Evolutionary conservation across 2,113 vertebrate genomes (phyloP), one percentile per base, ranked within the genome.

Genomic region (Neotragus moschatus): DNA sequence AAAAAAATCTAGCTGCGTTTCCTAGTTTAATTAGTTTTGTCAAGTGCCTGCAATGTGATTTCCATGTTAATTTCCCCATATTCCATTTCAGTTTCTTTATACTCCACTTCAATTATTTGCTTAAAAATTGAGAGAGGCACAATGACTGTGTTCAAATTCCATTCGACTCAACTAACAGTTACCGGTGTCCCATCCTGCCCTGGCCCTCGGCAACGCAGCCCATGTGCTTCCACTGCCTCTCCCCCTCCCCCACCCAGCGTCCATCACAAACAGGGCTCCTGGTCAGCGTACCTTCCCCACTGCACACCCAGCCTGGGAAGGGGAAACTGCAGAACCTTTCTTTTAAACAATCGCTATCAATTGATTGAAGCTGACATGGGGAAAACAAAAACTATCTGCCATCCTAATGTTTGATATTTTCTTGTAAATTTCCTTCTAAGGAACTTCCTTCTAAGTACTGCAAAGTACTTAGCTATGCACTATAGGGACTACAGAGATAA

Each of bases 21-120:
- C 96, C 89, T 94, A 97, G 88, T 97, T 98, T 98, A 96, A 97
- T 80, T 95, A 94, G 98, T 98, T 98, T 98, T 98, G 96, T 97
- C 97, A 97, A 98, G 97, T 96, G 97, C 96, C 47, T 96, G 90
- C 95, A 92, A 97, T 97, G 92, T 92, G 96, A 97, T 79, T 93
- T 98, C 97, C 95, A 96, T 96, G 96, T 94, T 79, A 95, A 97
- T 96, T 66, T 53, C 96, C 81, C 66, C n/a, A 91, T 86, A 94
- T 98, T 98, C 98, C 88, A 97, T 98, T 98, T 98, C 92, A 84
- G 97, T 97, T 98, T 96, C 96, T 98, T 98, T 97, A 97, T 97
- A 97, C 90, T 94, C 88, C 82, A 96, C 97, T 98, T 97, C 97
- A 97, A 97, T 98, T 98, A 98, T 98, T 97, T 98, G 97, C 88